A percentile compares a stretch with the other conserved stretches of the same genome.
These are phyloP conservation scores for Pecten maximus DNA, from an alignment of 2,888 invertebrate genomes.

Conservation along the genomic window DNA sequence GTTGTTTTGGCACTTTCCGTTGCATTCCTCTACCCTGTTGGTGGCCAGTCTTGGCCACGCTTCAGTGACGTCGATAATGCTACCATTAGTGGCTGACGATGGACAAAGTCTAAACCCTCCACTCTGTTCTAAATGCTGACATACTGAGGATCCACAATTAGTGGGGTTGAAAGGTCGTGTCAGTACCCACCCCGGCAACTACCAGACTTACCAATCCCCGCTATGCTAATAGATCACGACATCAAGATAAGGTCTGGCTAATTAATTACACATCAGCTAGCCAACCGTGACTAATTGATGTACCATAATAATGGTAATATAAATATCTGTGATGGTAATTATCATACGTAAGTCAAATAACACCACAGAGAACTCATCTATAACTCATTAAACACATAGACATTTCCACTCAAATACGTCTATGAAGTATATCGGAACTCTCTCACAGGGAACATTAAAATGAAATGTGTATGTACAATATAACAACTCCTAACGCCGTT, in stretches of 20 bases:
- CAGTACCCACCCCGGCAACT: background rate
- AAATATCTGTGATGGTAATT: background rate
- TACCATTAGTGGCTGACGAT: background rate
- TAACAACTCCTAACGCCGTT: too few relatives aligned
- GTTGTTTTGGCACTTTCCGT: background rate
- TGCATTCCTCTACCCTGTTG: background rate
- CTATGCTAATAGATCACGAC: constrained; percentile 1
- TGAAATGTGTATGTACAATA: too few relatives aligned
- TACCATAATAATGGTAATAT: background rate
- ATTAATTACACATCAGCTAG: background rate
- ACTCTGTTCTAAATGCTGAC: background rate
- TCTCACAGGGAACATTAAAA: background rate
- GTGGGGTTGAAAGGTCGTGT: background rate
- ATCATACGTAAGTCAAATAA: background rate
- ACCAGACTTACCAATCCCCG: background rate
- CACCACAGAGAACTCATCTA: background rate
- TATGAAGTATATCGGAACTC: background rate
- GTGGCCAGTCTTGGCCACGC: background rate
- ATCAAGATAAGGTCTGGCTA: background rate
- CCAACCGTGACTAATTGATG: constrained; percentile 11
- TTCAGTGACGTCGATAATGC: background rate
- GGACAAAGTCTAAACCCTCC: background rate
- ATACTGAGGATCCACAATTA: background rate
- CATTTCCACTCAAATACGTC: background rate
- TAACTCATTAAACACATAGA: background rate